Evolutionary conservation across 2,113 vertebrate genomes (phyloP), one percentile per base, ranked within the genome.

Genomic region (Agelaius tricolor): DNA sequence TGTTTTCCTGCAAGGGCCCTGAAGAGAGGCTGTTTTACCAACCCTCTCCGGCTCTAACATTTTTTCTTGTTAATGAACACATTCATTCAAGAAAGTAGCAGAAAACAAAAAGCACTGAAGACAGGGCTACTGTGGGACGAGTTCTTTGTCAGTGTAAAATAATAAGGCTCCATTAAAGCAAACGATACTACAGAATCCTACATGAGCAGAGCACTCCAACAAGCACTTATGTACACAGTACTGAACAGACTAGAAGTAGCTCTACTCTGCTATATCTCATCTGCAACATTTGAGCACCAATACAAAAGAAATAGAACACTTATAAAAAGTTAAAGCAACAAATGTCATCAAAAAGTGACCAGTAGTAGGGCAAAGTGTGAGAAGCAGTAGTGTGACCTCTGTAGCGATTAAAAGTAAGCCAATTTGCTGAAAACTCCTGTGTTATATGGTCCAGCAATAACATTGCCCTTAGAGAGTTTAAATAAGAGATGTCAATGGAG

Each of bases 31-130:
- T 94, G 93, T 95, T 96, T 94, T 67, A 96, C 83, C 86, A 93
- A 20, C 41, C 83, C 82, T 90, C 44, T 46, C 65, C 10, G 73
- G 78, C 82, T 93, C 61, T 72, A 92, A 89, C 77, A 51, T 89
- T 92, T 91, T 90, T 94, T 80, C 59, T 74, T 90, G 73, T 96
- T 92, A 96, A 96, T 96, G 93, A 96, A 96, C 2, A 15, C 43
- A 76, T 94, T 93, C 87, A 96, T 95, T 95, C 90, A 96, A 90
- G 86, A 95, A 88, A 93, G 80, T 28, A 93, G 73, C 79, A 95
- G 79, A 84, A 90, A 94, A 96, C 20, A 39, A 94, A 93, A 95
- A 90, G 61, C 37, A 37, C 65, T 65, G 68, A 81, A 83, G 94
- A 75, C 3, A 28, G 33, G 85, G 65, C 86, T 94, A 92, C 92